Evolutionary conservation across 2,888 invertebrate species (phyloP).

Genomic region (Tinea semifulvella): DNA sequence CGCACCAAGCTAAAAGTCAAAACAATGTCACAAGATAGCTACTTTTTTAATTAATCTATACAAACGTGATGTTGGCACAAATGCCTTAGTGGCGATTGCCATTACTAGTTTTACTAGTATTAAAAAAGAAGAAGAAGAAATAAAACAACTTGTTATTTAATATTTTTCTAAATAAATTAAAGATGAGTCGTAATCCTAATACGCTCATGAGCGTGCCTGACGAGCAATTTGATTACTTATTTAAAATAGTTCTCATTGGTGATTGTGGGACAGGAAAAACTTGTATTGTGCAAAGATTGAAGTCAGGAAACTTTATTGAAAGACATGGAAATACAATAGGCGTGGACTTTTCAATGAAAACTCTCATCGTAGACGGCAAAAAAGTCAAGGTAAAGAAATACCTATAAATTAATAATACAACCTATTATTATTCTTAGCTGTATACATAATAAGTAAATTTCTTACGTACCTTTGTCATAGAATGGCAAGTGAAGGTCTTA

Average conservation of each 20-base stretch:
- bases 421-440: neutral
- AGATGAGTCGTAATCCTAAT: constrained; percentile 79
- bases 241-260: constrained; percentile 94
- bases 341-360: constrained; percentile 99
- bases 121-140: too few relatives aligned
- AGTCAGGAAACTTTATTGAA: constrained; percentile 95
- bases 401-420: neutral
- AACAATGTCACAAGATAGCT: too few relatives aligned
- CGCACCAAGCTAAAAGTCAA: too few relatives aligned
- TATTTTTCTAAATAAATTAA: constrained; percentile 1
- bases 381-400: constrained; percentile 87
- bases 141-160: neutral
- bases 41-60: too few relatives aligned
- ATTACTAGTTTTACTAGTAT: too few relatives aligned
- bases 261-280: constrained; percentile 93
- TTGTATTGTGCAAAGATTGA: constrained; percentile 94
- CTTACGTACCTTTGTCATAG: too few relatives aligned
- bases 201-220: constrained; percentile 80
- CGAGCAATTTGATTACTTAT: constrained; percentile 91
- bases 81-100: too few relatives aligned
- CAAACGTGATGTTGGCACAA: too few relatives aligned
- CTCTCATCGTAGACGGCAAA: constrained; percentile 91
- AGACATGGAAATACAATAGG: constrained; percentile 96
- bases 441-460: too few relatives aligned
- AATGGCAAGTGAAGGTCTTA: too few relatives aligned